These are phyloP conservation scores for Psilanteris sp. DNA, from an alignment of 1,140 invertebrate genomes.

Conservation along the genomic window DNA sequence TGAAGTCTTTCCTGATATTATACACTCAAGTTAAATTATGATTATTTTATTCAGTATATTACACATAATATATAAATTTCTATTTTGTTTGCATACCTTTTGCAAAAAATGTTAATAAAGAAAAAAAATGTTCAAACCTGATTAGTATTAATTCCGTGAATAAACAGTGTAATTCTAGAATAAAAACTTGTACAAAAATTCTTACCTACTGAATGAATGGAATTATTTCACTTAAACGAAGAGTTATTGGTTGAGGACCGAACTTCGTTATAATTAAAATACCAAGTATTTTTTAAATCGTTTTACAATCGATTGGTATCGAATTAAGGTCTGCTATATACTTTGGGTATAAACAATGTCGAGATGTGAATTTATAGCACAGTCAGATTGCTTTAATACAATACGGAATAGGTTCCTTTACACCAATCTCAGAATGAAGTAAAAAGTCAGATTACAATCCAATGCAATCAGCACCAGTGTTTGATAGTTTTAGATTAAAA, in stretches of 20 bases:
- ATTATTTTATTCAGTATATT: too few species aligned
- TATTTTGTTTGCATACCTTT: too few species aligned
- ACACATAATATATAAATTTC: too few species aligned
- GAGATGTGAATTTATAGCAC: constrained; percentile 11
- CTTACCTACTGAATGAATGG: constrained; percentile 1
- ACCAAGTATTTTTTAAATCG: constrained; percentile 8
- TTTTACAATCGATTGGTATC: constrained; percentile 22
- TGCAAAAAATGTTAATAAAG: too few species aligned
- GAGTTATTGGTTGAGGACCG: background rate
- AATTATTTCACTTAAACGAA: background rate
- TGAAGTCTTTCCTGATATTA: too few species aligned
- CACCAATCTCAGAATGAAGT: constrained; percentile 16
- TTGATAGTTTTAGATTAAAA: constrained; percentile 33
- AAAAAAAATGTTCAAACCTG: too few species aligned
- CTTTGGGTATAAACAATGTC: constrained; percentile 38
- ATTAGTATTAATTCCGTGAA: too few species aligned
- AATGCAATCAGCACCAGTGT: constrained; percentile 28
- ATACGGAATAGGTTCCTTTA: constrained; percentile 28
- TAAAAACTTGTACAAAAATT: too few species aligned
- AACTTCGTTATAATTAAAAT: background rate
- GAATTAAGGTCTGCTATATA: constrained; percentile 27
- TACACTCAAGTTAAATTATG: too few species aligned
- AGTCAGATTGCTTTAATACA: constrained; percentile 21
- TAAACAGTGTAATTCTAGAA: too few species aligned
- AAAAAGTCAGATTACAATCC: constrained; percentile 41